Evolutionary conservation across 2,797 vertebrate species (phyloP), one percentile per base, ranked within the genome.

Genomic region (Ceryle rudis): DNA sequence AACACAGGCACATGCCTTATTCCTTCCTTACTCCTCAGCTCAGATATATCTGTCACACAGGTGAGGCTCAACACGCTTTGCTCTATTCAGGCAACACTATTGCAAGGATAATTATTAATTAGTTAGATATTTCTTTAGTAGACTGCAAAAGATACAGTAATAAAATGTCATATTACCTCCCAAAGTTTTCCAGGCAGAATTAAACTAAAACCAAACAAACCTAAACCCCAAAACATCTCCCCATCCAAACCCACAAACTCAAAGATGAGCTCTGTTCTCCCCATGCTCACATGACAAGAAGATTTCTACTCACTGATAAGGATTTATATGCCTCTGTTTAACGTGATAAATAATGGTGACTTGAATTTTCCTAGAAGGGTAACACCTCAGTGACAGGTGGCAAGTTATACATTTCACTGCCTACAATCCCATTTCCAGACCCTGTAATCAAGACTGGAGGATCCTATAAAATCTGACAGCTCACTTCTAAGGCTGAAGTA

Each of bases 31-130:
- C 8, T 58, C 28, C 42, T 35, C 26, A 88, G 77, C 80, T 88
- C 35, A 5, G 64, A 80, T 18, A 33, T 35, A 21, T 12, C 66
- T 55, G 51, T 79, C 80, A 81, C 57, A 33, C 29, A 80, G 78
- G 73, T 69, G 93, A 90, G 67, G 67, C 57, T 71, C 54, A 46
- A 71, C 51, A 12, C 5, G 57, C 26, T 80, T 70, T 75, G 66
- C 41, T 78, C 51, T 71, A 46, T 26, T 74, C 60, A 85, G 89
- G 46, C 41, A 83, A 26, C 28, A 7, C 51, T 13, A 26, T 4
- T 37, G 33, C 23, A 82, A 82, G 44, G 74, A 29, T 74, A 84
- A 91, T 91, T 89, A 82, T 57, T 46, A 90, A 39, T 15, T 44
- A 41, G 8, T 60, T 8, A 57, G 52, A 82, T 22, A 16, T 58